Base-by-base conservation (phyloP, 2,113 vertebrate species). In the Gnathonemus longibarbis region DNA sequence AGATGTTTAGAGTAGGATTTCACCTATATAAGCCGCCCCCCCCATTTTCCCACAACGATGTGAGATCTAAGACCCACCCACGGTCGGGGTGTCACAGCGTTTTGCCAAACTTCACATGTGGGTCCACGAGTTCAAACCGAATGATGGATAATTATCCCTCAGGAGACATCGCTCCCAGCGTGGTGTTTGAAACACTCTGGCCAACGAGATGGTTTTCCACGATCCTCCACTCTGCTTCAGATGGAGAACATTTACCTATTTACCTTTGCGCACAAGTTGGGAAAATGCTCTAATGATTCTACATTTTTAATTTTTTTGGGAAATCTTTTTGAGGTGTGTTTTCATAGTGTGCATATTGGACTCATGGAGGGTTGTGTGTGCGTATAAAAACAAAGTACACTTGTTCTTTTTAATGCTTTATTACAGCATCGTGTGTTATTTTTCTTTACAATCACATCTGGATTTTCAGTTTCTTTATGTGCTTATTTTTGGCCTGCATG, bases 1-100 rank as follows among this genome's bases (percentile, higher is more conserved):
- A 89, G 88, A 77, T 89, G 77, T 87, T 87, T 52, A 49, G 49
- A 53, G 24, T 88, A 52, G 85, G n/a, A 24, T 85, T 80, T 88
- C 52, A 74, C 35, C 62, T 70, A 70, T 70, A 13, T 70, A 66
- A 66, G 74, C 74, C 19, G 0, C 62, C 15, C 53, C 56, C 31
- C 15, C 35, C 74, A 17, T 42, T 42, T 39, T 80, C 35, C 74
- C 74, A 80, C 35, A 42, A 80, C 35, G 35, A 80, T 80, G 13
- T 6, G 74, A 42, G 70, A 39, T 77, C 70, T 77, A 77, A 77
- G 31, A 7, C 74, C 35, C 35, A 35, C 35, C 74, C 74, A 42
- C 5, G 6, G 74, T 42, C 74, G 11, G 74, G 35, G 35, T 42
- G 74, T 80, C 31, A 42, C 13, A 17, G 74, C 10, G 5, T 87